phyloP scores from a whole-genome alignment of 2,113 vertebrate species.

The Elaphurus davidianus region DNA sequence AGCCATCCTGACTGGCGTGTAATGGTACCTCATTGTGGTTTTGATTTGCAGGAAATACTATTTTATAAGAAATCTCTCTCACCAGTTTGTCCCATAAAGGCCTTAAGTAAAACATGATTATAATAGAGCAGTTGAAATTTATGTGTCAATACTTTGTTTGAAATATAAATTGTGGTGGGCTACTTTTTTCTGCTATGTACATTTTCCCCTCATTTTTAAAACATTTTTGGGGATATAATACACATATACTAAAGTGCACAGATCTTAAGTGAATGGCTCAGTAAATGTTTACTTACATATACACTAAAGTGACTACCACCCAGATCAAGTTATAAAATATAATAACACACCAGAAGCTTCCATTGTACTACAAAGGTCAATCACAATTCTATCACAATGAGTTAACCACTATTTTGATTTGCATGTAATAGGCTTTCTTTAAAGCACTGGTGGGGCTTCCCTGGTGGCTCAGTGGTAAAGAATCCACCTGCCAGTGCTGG shows the following conservation, averaged over 20 bases:
- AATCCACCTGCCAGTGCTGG: not conserved
- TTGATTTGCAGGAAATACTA: not conserved
- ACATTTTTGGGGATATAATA: not conserved
- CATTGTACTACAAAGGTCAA: not conserved
- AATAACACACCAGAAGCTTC: not conserved
- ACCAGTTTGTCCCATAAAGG: not conserved
- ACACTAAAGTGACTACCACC: not conserved
- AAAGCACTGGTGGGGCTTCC: not conserved
- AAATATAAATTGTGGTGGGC: constrained; percentile 20
- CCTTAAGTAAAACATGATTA: not conserved
- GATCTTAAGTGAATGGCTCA: not conserved
- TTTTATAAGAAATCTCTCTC: not conserved
- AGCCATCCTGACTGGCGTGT: no score
- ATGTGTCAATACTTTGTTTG: not conserved
- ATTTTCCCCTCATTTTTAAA: not conserved
- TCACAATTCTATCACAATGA: not conserved
- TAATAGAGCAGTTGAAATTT: not conserved
- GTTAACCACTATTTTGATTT: constrained; percentile 1
- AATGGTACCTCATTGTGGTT: no score
- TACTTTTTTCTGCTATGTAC: not conserved
- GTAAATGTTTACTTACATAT: not conserved
- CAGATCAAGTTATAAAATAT: constrained; percentile 11
- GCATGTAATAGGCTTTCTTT: not conserved
- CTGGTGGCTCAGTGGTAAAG: not conserved
- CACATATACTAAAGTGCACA: not conserved